Conservation (phyloP, 2,113 vertebrate genomes). For the Megalops atlanticus region DNA sequence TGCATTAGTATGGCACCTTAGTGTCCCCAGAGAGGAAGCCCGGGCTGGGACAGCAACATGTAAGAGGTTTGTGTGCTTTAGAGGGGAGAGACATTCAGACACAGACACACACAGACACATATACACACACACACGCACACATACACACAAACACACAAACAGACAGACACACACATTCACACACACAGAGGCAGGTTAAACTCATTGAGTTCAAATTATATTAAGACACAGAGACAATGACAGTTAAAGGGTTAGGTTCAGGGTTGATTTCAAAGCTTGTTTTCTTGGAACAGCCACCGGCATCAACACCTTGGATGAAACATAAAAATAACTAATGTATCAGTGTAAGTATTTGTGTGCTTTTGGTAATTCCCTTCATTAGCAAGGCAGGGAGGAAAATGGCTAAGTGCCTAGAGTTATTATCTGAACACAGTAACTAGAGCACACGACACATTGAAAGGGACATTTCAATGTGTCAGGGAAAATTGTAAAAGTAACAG, state of each 20-base stretch:
- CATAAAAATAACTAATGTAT: slow-evolving; percentile 34
- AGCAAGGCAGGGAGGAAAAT: neutral
- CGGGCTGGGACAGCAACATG: neutral
- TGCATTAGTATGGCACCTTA: slow-evolving; percentile 27
- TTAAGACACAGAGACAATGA: neutral
- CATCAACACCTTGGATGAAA: slow-evolving; percentile 29
- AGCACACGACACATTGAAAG: neutral
- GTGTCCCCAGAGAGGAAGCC: neutral
- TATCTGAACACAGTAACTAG: slow-evolving; percentile 17
- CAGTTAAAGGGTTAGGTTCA: neutral
- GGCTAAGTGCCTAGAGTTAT: slow-evolving; percentile 10
- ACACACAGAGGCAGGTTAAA: neutral
- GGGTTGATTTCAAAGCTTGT: neutral
- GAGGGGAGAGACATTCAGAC: neutral
- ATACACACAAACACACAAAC: too few relatives aligned
- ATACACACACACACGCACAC: neutral
- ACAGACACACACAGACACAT: neutral
- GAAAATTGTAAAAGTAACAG: neutral
- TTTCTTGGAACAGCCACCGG: slow-evolving; percentile 6
- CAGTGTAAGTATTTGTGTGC: slow-evolving; percentile 32
- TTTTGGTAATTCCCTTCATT: slow-evolving; percentile 29
- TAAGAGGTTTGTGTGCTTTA: neutral
- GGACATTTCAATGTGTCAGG: neutral
- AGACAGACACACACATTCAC: too few relatives aligned
- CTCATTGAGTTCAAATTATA: neutral